These are phyloP conservation scores for Steinernema hermaphroditum DNA, from an alignment of 2,888 invertebrate genomes.

Conservation along the genomic window DNA sequence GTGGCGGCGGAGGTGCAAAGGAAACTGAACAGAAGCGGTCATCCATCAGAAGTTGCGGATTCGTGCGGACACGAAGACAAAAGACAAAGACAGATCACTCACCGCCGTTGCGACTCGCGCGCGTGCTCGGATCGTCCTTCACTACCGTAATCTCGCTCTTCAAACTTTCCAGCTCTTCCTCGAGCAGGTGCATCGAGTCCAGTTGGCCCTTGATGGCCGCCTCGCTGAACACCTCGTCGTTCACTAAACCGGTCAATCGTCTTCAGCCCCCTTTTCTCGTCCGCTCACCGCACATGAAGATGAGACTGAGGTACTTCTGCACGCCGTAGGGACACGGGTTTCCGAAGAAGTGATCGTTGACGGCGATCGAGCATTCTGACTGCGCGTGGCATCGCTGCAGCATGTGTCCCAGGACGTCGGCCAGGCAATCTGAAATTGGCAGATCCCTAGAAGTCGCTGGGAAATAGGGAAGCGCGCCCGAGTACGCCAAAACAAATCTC, in stretches of 20 bases:
- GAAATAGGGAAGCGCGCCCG: slow-evolving; percentile 36
- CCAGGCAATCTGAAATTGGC: slow-evolving; percentile 53
- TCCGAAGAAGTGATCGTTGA: slow-evolving; percentile 67
- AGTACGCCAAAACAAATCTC: slow-evolving; percentile 50
- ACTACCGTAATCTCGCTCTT: background rate
- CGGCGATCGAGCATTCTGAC: slow-evolving; percentile 66
- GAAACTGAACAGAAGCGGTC: background rate
- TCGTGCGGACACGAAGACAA: slow-evolving; percentile 34
- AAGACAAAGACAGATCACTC: slow-evolving; percentile 5
- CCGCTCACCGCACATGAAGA: slow-evolving; percentile 68
- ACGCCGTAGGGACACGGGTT: slow-evolving; percentile 67
- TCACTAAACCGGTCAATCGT: slow-evolving; percentile 50
- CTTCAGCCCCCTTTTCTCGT: background rate
- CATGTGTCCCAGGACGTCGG: slow-evolving; percentile 60
- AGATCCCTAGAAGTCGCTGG: background rate
- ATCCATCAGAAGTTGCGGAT: background rate
- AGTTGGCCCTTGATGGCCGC: slow-evolving; percentile 61
- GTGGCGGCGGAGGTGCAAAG: slow-evolving; percentile 22
- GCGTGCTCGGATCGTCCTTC: background rate
- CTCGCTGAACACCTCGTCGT: slow-evolving; percentile 64
- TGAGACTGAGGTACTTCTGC: slow-evolving; percentile 67
- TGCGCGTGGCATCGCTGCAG: slow-evolving; percentile 68
- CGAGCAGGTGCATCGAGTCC: slow-evolving; percentile 44
- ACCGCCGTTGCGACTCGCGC: slow-evolving; percentile 3
- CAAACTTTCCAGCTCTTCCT: slow-evolving; percentile 30